Percentiles rank a stretch among this genome's conserved stretches.
These are phyloP conservation scores for Piaya cayana DNA, from an alignment of 2,113 vertebrate genomes.

Conservation along the genomic window DNA sequence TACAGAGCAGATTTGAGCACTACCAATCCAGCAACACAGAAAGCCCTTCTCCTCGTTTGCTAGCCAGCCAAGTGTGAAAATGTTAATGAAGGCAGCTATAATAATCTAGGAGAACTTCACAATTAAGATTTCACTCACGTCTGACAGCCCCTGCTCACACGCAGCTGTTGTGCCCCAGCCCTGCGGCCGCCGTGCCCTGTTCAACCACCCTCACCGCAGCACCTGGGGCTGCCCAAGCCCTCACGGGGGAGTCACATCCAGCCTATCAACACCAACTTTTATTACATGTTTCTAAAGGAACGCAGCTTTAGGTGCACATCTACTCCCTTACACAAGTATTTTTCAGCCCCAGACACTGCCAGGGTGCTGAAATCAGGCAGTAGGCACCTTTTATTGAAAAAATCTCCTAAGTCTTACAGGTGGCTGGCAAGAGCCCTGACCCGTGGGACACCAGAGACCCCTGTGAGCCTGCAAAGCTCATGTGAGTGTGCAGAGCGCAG, in stretches of 20 bases:
- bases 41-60: constrained; percentile 92
- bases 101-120: constrained; percentile 87
- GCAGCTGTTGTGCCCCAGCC: constrained; percentile 85
- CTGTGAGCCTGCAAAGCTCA: fast-evolving
- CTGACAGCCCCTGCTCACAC: constrained; percentile 82
- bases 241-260: constrained; percentile 58
- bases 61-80: constrained; percentile 96
- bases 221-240: constrained; percentile 55
- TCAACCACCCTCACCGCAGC: constrained; percentile 70
- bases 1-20: neutral
- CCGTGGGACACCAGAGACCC: neutral
- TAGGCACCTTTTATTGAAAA: neutral
- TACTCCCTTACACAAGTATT: neutral
- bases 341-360: constrained; percentile 29
- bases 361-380: neutral
- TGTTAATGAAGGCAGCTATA: constrained; percentile 95
- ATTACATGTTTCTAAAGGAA: constrained; percentile 59
- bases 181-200: constrained; percentile 84
- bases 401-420: neutral
- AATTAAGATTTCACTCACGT: constrained; percentile 90
- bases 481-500: fast-evolving
- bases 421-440: neutral
- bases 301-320: neutral
- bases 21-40: constrained; percentile 83
- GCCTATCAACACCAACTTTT: constrained; percentile 68